Evolutionary conservation across 2,888 invertebrate species (phyloP), one percentile per base, ranked within the genome.

Genomic region (Caenorhabditis sp.): DNA sequence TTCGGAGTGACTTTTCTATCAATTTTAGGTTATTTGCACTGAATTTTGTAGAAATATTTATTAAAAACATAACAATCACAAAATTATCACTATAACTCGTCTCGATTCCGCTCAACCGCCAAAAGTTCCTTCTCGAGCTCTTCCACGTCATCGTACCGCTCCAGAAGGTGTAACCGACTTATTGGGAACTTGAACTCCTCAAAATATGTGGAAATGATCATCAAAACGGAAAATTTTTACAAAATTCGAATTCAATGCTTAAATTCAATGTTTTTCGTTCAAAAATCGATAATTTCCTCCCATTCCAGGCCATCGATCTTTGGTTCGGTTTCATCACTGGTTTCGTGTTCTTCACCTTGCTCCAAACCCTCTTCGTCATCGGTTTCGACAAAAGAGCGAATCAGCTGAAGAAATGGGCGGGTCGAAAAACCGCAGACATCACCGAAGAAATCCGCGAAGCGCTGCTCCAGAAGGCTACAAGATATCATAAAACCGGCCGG

Each of bases 261-360:
- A n/a, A n/a, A n/a, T n/a, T n/a, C n/a, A n/a, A n/a, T n/a, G n/a
- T n/a, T n/a, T n/a, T n/a, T n/a, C n/a, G n/a, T n/a, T n/a, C n/a
- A n/a, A n/a, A n/a, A n/a, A n/a, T n/a, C n/a, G n/a, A n/a, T n/a
- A n/a, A n/a, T n/a, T n/a, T n/a, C n/a, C 84, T 60, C 56, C 4
- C 28, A 37, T 67, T 86, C 58, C 55, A 90, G 90, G 91, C 91
- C 0, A 91, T 91, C 74, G 91, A 91, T 69, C 68, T 91, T 6
- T 91, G 91, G 91, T 91, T 91, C 62, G 91, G 90, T 3, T 91
- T 90, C 74, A 89, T 91, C 64, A 91, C 91, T 6, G 90, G 89
- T n/a, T 91, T 91, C 71, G 91, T 91, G 1, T 91, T 91, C 80
- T 89, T 91, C 82, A 91, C 91, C 3, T 84, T 91, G 8, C 85